Percentiles rank a stretch among this genome's conserved stretches.
Evolutionary conservation across 2,797 vertebrate genomes (phyloP).

Genomic region (Tachyglossus aculeatus): DNA sequence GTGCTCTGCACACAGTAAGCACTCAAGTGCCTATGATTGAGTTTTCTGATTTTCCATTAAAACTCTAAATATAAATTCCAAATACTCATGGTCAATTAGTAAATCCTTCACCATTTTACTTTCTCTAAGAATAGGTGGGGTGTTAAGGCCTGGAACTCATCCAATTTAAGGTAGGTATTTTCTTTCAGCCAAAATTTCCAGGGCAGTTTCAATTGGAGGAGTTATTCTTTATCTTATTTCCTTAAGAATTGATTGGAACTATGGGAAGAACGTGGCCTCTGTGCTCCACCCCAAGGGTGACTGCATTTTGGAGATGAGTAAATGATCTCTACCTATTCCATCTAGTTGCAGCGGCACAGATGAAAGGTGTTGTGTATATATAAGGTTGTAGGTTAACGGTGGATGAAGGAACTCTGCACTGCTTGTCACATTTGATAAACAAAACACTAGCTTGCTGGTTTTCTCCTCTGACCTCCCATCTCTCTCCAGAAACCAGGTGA

Average conservation of each 20-base stretch:
- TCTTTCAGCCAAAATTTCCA: not conserved
- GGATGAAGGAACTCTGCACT: not conserved
- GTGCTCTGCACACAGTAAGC: too few relatives aligned
- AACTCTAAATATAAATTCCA: not conserved
- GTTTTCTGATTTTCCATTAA: not conserved
- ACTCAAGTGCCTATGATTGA: too few relatives aligned
- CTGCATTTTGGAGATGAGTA: conserved; percentile 1
- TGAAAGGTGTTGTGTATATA: conserved; percentile 16
- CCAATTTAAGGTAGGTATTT: not conserved
- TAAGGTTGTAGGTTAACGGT: not conserved
- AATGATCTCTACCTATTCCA: not conserved
- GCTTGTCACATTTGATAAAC: conserved; percentile 29
- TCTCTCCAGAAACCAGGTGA: not conserved
- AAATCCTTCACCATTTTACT: conserved; percentile 6
- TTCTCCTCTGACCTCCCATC: conserved; percentile 11
- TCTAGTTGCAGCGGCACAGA: conserved; percentile 1
- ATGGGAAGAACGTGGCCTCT: not conserved
- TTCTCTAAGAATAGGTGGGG: not conserved
- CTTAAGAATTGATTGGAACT: not conserved
- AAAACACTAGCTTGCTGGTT: not conserved
- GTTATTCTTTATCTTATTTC: not conserved
- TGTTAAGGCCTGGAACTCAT: not conserved
- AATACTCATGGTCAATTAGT: not conserved
- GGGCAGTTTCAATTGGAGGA: not conserved
- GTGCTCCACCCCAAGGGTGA: not conserved